Evolutionary conservation across 2,888 invertebrate species (phyloP), one percentile per base, ranked within the genome.

Genomic region (Acleris emargana): DNA sequence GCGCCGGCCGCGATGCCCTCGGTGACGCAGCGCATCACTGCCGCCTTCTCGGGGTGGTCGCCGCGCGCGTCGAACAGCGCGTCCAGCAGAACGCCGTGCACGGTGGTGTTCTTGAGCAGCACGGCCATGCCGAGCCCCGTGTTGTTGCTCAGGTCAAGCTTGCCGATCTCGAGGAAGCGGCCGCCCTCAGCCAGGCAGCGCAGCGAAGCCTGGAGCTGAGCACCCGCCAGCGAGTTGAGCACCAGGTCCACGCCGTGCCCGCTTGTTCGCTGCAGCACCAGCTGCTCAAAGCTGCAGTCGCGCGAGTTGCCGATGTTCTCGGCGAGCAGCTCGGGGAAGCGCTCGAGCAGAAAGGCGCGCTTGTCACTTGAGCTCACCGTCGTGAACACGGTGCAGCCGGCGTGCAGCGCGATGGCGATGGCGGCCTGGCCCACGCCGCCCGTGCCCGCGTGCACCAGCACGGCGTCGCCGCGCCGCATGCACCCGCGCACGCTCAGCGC

Each of bases 401-500:
- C 95, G 83, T 96, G 95, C 59, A 99, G 94, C 60, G 99, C 98
- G 77, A 99, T 97, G 22, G 97, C 94, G 77, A 99, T 98, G 70
- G 99, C 98, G 2, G 99, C 99, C 93, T 99, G 98, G 7, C 99
- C 99, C 45, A 99, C 99, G 78, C 99, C 99, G 67, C 99, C 99
- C 71, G 97, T 96, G 70, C 99, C 99, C 60, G 99, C 98, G 86
- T 99, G 99, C 73, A 99, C 95, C n/a, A 99, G 94, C 64, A 99
- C 95, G 51, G 94, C 93, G 78, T 99, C 97, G 9, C 98, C 97
- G 71, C 94, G 93, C 78, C 94, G 94, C 94, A 99, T 94, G 79
- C 95, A 94, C 47, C 99, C 99, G 74, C 99, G 94, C 54, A 98
- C 95, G 45, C 95, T 86, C 70, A 99, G 93, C 51, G 99, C 98